phyloP scores from a whole-genome alignment of 1,140 invertebrate genomes.

The Triops cancriformis region DNA sequence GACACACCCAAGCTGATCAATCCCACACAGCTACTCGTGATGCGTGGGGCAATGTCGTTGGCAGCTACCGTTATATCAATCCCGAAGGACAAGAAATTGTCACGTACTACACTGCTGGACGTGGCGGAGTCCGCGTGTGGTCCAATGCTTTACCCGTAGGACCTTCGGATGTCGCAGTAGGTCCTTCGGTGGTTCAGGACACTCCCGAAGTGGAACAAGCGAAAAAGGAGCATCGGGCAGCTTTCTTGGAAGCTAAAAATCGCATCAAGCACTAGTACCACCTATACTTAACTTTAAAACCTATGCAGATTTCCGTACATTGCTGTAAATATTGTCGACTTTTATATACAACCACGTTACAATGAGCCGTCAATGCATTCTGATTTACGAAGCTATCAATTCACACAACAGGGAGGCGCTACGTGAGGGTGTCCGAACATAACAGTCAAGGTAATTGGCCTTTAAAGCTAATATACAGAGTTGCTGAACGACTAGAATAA shows the following conservation, averaged over 20 bases:
- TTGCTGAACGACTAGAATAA: too few relatives aligned
- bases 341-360: neutral
- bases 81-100: conserved; percentile 31
- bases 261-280: conserved; percentile 21
- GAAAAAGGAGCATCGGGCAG: conserved; percentile 29
- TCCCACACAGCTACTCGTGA: conserved; percentile 24
- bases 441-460: too few relatives aligned
- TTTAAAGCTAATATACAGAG: too few relatives aligned
- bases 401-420: neutral
- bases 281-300: neutral
- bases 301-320: neutral
- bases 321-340: neutral
- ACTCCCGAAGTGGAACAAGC: conserved; percentile 26
- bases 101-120: conserved; percentile 32
- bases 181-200: conserved; percentile 21
- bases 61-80: conserved; percentile 31
- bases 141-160: conserved; percentile 29
- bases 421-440: too few relatives aligned
- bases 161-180: conserved; percentile 6
- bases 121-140: conserved; percentile 30
- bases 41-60: conserved; percentile 29
- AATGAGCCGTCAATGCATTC: neutral
- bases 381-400: neutral
- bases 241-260: conserved; percentile 31
- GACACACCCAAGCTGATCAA: conserved; percentile 25